phyloP scores from a whole-genome alignment of 1,140 invertebrate species.

The Streblospio benedicti region DNA sequence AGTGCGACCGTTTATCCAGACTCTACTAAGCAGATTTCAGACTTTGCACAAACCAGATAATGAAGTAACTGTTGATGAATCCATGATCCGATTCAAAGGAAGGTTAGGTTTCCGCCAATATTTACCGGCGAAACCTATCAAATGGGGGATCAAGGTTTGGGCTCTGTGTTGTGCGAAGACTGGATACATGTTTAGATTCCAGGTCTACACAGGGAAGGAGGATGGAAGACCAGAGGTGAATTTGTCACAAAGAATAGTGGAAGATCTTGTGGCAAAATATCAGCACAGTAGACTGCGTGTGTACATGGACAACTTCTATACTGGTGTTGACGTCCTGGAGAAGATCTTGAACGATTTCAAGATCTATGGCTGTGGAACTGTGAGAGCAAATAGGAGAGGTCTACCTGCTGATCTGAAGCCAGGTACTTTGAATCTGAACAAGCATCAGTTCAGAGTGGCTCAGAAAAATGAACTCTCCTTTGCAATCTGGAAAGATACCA shows the following conservation, averaged over 20 bases:
- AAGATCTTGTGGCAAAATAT: neutral
- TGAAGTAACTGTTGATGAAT: slow-evolving; percentile 18
- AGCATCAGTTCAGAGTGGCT: neutral
- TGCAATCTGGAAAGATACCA: slow-evolving; percentile 1
- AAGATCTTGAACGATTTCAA: neutral
- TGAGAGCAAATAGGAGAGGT: neutral
- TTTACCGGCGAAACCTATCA: slow-evolving; percentile 16
- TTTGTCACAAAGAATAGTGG: neutral
- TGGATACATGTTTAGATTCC: slow-evolving; percentile 8
- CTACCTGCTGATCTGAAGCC: neutral
- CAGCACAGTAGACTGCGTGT: neutral
- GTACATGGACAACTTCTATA: neutral
- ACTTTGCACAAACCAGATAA: too few relatives aligned
- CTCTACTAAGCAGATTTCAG: too few relatives aligned
- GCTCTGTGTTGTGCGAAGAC: slow-evolving; percentile 5
- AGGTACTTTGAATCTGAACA: neutral
- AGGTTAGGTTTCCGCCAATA: slow-evolving; percentile 15
- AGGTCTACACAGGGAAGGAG: slow-evolving; percentile 1
- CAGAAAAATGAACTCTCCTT: neutral
- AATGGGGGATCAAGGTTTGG: slow-evolving; percentile 18
- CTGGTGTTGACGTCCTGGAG: neutral
- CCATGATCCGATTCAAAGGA: slow-evolving; percentile 16
- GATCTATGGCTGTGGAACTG: neutral
- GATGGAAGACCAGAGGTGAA: neutral
- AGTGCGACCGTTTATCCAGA: too few relatives aligned